phyloP scores from a whole-genome alignment of 2,113 vertebrate genomes.

The Felis catus region F.catus_Fca126_mat1.0 CM031412.1:55736501-55737000 shows the following conservation, averaged over 20 bases:
- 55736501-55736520: background rate
- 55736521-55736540: background rate
- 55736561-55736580: background rate
- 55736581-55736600: background rate
- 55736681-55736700: background rate
- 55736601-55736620: background rate
- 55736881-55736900: constrained; percentile 37
- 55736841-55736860: background rate
- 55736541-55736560: background rate
- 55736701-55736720: background rate
- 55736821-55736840: background rate
- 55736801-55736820: background rate
- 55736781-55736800: background rate
- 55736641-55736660: background rate
- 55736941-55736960: background rate
- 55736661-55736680: background rate
- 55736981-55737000: background rate
- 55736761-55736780: background rate
- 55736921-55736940: background rate
- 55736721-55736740: background rate
- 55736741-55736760: background rate
- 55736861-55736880: background rate
- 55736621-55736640: background rate
- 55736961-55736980: background rate
- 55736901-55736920: background rate